A percentile compares a stretch with the other conserved stretches of the same genome.
phyloP scores from a whole-genome alignment of 2,797 vertebrate genomes.

The Mormyrops boulengeri region DNA sequence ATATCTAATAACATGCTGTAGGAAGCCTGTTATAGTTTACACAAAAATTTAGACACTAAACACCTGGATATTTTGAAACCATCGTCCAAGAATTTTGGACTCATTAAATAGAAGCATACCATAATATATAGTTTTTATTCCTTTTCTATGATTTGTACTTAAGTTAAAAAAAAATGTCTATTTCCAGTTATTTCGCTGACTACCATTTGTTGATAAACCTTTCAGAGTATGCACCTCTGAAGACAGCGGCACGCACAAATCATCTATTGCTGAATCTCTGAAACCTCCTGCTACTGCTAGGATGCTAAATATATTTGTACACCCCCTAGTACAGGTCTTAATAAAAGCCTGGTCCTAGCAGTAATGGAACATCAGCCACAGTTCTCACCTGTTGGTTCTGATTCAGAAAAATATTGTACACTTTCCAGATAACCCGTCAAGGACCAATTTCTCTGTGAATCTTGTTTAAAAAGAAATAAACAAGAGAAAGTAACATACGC shows the following conservation, averaged over 20 bases:
- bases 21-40: background rate
- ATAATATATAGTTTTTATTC: background rate
- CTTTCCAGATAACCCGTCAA: slow-evolving; percentile 32
- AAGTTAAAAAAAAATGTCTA: background rate
- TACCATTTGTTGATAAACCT: background rate
- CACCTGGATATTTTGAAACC: background rate
- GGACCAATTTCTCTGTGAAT: slow-evolving; percentile 27
- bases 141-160: background rate
- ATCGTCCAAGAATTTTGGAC: background rate
- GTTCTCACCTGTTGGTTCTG: slow-evolving; percentile 29
- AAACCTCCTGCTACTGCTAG: slow-evolving; percentile 15
- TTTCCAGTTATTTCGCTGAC: background rate
- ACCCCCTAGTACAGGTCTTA: slow-evolving; percentile 22
- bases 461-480: background rate
- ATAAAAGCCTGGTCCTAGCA: slow-evolving; percentile 14
- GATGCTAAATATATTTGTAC: slow-evolving; percentile 28
- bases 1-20: background rate
- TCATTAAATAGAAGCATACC: background rate
- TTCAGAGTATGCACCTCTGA: background rate
- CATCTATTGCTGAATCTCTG: slow-evolving; percentile 17
- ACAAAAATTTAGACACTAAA: background rate
- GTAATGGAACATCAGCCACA: slow-evolving; percentile 37
- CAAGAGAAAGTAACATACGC: background rate
- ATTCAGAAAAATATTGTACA: slow-evolving; percentile 34
- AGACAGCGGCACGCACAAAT: background rate